phyloP scores from a whole-genome alignment of 2,888 invertebrate species.

The Tetranychus truncatus region DNA sequence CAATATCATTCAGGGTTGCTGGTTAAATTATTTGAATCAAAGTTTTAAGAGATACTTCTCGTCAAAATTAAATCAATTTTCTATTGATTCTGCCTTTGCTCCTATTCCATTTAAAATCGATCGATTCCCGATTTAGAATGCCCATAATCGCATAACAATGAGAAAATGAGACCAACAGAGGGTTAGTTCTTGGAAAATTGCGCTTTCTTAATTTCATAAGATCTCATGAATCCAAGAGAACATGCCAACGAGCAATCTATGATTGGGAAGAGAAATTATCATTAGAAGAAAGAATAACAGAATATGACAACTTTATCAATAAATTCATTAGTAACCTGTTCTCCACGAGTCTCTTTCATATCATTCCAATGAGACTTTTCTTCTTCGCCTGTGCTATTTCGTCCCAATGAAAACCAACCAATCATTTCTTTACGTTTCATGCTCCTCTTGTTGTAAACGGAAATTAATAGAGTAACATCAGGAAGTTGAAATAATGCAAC shows the following conservation, averaged over 20 bases:
- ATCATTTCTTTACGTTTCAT: conserved; percentile 80
- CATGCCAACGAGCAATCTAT: conserved; percentile 62
- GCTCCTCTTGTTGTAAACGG: conserved; percentile 73
- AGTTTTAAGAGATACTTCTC: too few relatives aligned
- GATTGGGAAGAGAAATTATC: neutral
- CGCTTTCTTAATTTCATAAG: neutral
- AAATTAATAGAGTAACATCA: conserved; percentile 82
- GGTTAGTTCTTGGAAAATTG: neutral
- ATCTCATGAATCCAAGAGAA: conserved; percentile 45
- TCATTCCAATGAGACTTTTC: conserved; percentile 77
- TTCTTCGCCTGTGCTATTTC: conserved; percentile 76
- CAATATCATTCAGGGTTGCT: too few relatives aligned
- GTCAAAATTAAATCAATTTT: neutral
- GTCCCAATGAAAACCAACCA: conserved; percentile 84
- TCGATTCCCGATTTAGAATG: neutral
- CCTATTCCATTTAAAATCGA: neutral
- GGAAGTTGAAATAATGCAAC: conserved; percentile 83
- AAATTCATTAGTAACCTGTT: conserved; percentile 44
- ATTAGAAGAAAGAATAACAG: neutral
- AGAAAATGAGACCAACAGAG: neutral
- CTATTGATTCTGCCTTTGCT: neutral
- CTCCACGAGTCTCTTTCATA: conserved; percentile 62
- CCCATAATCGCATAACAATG: neutral
- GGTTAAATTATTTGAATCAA: too few relatives aligned
- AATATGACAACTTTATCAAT: neutral